Conservation (phyloP, 2,797 vertebrate species). For the Thaleichthys pacificus region DNA sequence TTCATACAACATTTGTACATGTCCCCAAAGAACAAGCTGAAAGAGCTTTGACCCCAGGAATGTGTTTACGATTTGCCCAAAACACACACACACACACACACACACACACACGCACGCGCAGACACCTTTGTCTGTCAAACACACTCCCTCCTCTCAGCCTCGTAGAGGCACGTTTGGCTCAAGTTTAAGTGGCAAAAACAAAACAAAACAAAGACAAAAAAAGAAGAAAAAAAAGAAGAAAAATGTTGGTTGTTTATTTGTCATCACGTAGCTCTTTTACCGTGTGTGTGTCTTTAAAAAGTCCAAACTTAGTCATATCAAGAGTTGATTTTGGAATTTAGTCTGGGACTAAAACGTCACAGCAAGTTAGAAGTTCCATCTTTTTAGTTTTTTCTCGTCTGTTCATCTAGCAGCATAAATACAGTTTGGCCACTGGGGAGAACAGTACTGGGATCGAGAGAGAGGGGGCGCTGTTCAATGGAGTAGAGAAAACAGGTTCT, state of each 20-base stretch:
- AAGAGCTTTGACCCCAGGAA: constrained; percentile 95
- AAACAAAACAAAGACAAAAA: constrained; percentile 58
- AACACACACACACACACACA: constrained; percentile 81
- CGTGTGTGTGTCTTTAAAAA: constrained; percentile 53
- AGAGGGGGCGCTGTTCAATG: constrained; percentile 76
- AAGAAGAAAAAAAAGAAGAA: constrained; percentile 38
- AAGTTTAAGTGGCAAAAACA: constrained; percentile 99
- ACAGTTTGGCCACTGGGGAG: constrained; percentile 99
- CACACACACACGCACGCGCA: constrained; percentile 56
- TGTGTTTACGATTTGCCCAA: constrained; percentile 94
- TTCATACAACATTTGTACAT: constrained; percentile 85
- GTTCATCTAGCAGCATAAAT: constrained; percentile 97
- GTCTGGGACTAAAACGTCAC: constrained; percentile 99
- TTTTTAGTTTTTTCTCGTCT: constrained; percentile 49
- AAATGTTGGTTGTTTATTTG: constrained; percentile 55
- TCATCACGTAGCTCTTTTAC: constrained; percentile 57
- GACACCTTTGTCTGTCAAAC: constrained; percentile 82
- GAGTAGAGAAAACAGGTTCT: constrained; percentile 74
- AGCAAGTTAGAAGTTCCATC: constrained; percentile 88
- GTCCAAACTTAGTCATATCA: constrained; percentile 82
- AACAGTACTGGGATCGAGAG: constrained; percentile 84
- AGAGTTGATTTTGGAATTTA: constrained; percentile 99
- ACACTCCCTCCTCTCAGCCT: constrained; percentile 91
- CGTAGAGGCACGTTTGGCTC: constrained; percentile 99
- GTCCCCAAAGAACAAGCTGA: constrained; percentile 88